phyloP scores from a whole-genome alignment of 1,140 invertebrate species.

The Drosophila repleta region DNA sequence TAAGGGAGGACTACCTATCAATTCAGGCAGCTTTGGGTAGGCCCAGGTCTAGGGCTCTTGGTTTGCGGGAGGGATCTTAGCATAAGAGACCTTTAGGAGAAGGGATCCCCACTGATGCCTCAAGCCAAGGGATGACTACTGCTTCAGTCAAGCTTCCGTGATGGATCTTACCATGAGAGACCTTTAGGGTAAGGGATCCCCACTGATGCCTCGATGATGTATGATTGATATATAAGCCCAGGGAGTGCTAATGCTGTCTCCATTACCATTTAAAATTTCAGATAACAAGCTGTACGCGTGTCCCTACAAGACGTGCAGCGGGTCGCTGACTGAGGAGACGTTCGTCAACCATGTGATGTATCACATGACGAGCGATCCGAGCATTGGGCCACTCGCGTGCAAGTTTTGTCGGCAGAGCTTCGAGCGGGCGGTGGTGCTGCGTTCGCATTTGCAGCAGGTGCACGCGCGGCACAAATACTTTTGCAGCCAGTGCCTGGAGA shows the following conservation, averaged over 20 bases:
- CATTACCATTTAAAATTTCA: conserved; percentile 2
- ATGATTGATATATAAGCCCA: no score
- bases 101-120: no score
- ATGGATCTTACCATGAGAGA: no score
- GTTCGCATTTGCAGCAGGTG: conserved; percentile 33
- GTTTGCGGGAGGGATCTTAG: no score
- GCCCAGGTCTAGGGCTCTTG: no score
- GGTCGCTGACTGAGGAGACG: conserved; percentile 16
- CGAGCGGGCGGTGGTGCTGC: conserved; percentile 13
- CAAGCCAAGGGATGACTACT: no score
- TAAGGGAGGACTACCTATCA: no score
- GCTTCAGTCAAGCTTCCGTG: no score
- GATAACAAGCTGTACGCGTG: conserved; percentile 49
- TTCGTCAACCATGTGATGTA: conserved; percentile 55
- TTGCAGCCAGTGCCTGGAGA: conserved; percentile 58
- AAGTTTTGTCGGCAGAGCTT: conserved; percentile 27
- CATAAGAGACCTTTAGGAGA: no score
- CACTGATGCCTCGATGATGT: no score
- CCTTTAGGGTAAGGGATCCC: no score
- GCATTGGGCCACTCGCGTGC: conserved; percentile 28
- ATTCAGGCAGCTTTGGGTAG: no score
- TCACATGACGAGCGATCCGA: conserved; percentile 39
- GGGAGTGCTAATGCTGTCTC: neutral
- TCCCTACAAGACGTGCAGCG: conserved; percentile 45
- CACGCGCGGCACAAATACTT: conserved; percentile 49